Base-by-base conservation (phyloP, 2,113 vertebrate species). In the Asarcornis scutulata region DNA sequence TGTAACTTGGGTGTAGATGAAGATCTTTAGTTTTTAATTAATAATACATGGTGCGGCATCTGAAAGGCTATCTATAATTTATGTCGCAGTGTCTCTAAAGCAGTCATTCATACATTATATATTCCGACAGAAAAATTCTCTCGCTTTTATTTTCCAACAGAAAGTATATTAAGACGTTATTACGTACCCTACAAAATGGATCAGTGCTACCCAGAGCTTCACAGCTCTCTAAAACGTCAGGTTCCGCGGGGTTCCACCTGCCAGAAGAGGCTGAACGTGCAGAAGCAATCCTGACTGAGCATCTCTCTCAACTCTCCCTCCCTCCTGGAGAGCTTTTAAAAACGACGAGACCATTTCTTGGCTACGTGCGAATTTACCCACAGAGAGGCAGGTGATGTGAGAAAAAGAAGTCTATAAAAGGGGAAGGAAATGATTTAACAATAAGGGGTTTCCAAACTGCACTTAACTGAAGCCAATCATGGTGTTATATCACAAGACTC, bases 1-100 rank as follows among this genome's bases (percentile, higher is more conserved):
- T 93, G 23, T 86, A 94, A 94, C 96, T 94, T 95, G 69, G 95
- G 22, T 87, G 72, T 89, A 96, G 93, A 96, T 95, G 88, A 96
- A 95, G 67, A 95, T 97, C 89, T 97, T 96, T 76, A 96, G 94
- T 94, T 97, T 98, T 96, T 96, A 98, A 98, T 98, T 97, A 97
- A 98, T 98, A 98, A 98, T 98, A 96, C 96, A 97, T 97, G 89
- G 66, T 59, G 60, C 91, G 96, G 88, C 96, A 96, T 95, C 93
- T 93, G 91, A 97, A 96, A 96, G 26, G 71, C 77, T 69, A 97
- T 98, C 86, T 96, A 98, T 98, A 98, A 98, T 98, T 98, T 95
- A 98, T 96, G 78, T 85, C 89, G 91, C 80, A 95, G 80, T 89
- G 90, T 96, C 94, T 97, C 92, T 96, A 97, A 97, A 93, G 83